Evolutionary conservation across 35 echinoderm and acorn worm genomes (phyloP), one percentile per base, ranked within the genome.

Genomic region (Hemicentrotus pulcherrimus): DNA sequence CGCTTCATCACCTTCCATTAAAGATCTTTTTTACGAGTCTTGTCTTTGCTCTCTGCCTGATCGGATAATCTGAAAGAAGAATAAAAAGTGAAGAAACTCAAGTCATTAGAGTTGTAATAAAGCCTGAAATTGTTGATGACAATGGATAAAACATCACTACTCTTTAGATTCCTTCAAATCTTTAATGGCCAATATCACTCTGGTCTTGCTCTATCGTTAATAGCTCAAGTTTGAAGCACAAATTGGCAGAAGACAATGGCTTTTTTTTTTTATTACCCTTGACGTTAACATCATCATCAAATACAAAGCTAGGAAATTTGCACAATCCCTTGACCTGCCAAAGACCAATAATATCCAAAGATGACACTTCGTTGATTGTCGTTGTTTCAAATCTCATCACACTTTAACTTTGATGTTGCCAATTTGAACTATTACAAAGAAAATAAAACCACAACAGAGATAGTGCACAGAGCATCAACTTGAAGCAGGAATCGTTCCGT

Each of bases 71-170:
- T n/a, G 65, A 78, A 78, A 78, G 65, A 78, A 78, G 3, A 78
- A 78, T n/a, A 78, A 78, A 78, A 78, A 28, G 65, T n/a, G 5
- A 22, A 78, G 65, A 78, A n/a, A 78, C 24, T 78, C 28, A 7
- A n/a, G 65, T 78, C 65, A 78, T 78, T 78, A 78, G 65, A 78
- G 65, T 78, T 22, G 65, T 30, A 78, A 78, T 78, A 78, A 78
- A 78, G 65, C 22, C 65, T 28, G 28, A 78, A 78, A 78, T 78
- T 78, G 65, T 78, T 78, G 65, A 78, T 78, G 65, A 78, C 65
- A n/a, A 78, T 78, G 28, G 65, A 78, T 78, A 78, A 28, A n/a
- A 78, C 65, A 78, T 78, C 65, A 78, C 65, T n/a, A 78, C 65
- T 78, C 10, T 15, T 55, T 55, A 14, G 50, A 55, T 28, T 78